These are phyloP conservation scores for Peromyscus melanophrys DNA, from an alignment of 2,797 vertebrate genomes.

Conservation along the genomic window DNA sequence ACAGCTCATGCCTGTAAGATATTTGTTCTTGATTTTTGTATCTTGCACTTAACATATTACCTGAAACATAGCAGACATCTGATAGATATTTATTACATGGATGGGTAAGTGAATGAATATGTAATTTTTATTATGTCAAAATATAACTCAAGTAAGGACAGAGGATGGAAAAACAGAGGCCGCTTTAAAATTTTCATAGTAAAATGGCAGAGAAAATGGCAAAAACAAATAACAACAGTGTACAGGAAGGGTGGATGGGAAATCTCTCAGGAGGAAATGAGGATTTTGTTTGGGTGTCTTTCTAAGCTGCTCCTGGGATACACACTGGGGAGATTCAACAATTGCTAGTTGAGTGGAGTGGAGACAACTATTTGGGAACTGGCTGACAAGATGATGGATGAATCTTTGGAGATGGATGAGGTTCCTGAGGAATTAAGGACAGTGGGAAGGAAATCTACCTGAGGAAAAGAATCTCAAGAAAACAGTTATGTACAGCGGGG, in stretches of 20 bases:
- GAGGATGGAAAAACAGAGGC: neutral
- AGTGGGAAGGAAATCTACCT: neutral
- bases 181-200: neutral
- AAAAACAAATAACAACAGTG: neutral
- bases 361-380: neutral
- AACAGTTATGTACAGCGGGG: neutral
- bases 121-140: slow-evolving; percentile 15
- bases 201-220: neutral
- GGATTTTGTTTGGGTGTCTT: neutral
- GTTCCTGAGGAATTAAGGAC: neutral
- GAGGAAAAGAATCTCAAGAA: slow-evolving; percentile 49
- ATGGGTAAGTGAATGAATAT: neutral
- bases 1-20: neutral
- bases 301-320: neutral
- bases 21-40: neutral
- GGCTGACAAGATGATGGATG: neutral
- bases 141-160: slow-evolving; percentile 28
- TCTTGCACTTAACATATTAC: neutral
- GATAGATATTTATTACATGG: neutral
- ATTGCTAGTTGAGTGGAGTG: neutral
- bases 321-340: neutral
- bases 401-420: neutral
- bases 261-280: neutral
- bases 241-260: neutral
- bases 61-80: neutral